Base-by-base conservation (phyloP, 2,888 invertebrate genomes). In the Pristionchus exspectatus region DNA sequence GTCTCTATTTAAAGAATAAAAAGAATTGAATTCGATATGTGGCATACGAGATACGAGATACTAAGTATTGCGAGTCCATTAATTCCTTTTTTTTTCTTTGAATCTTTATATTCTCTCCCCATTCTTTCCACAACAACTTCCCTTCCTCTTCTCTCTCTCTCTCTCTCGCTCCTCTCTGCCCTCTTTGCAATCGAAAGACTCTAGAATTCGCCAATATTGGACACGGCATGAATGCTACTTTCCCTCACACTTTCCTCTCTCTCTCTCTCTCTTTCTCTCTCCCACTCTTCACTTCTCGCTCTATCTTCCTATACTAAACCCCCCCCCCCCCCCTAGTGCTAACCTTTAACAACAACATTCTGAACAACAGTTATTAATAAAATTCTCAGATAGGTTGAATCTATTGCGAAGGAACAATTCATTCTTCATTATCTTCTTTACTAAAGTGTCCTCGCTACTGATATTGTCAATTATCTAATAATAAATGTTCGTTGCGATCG, bases 211-310 rank as follows among this genome's bases (percentile, higher is more conserved):
- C 44, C 44, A 50, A 50, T 50, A 50, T 50, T 16, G 74, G 74
- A 33, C 74, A 74, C 33, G 16, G 74, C 83, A 54, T 86, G 30
- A 84, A 84, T 84, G 30, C 63, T 86, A 33, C 59, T 38, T 86
- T 33, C 33, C 50, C 44, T 44, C 44, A 33, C 86, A 18, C 86
- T 86, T n/a, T 63, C 66, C 33, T 86, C 86, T 63, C 44, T 63
- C 66, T 33, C 66, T n/a, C n/a, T n/a, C 30, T 30, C 12, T 44
- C 44, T 27, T 84, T 66, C 63, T 63, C 44, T 63, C 63, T 63
- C 63, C 14, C 86, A 24, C 33, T 30, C 27, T 27, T 33, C 63
- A 30, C 50, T 30, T 87, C 44, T 72, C n/a, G 27, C 27, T 72
- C 72, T 72, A 14, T 27, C 86, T 86, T 63, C 38, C 16, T 63